Evolutionary conservation across 2,797 vertebrate genomes (phyloP).

Genomic region (Tapirus indicus): DNA sequence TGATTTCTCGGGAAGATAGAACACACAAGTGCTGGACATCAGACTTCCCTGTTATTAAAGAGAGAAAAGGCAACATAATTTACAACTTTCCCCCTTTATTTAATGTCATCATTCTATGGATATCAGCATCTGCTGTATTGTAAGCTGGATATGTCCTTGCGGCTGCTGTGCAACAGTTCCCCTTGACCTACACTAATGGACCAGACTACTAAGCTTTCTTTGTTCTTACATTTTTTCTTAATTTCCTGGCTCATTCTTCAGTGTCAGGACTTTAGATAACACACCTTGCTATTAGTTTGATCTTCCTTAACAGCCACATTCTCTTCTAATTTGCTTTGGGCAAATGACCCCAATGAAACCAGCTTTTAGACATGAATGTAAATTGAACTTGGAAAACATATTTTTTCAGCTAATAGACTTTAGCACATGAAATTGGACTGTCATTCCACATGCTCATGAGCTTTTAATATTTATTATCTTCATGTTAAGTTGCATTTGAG

Average conservation of each 20-base stretch:
- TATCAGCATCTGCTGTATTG: not conserved
- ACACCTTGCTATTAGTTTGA: constrained; percentile 37
- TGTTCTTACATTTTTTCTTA: constrained; percentile 64
- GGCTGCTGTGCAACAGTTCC: not conserved
- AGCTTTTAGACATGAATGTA: constrained; percentile 30
- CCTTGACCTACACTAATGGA: not conserved
- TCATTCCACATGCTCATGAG: not conserved
- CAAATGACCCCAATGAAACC: constrained; percentile 38
- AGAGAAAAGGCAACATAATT: constrained; percentile 5
- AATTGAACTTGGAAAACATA: constrained; percentile 1
- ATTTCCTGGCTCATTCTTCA: constrained; percentile 73
- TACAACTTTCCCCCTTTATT: not conserved
- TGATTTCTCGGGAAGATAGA: not conserved
- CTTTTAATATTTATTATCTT: not conserved
- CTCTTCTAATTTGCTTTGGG: constrained; percentile 58
- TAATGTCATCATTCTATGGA: not conserved
- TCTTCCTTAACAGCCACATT: not conserved
- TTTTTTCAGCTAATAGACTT: constrained; percentile 27
- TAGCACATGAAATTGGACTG: not conserved
- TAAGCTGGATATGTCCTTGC: not conserved
- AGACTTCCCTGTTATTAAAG: not conserved
- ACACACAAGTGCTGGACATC: too few species aligned
- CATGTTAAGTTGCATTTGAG: not conserved
- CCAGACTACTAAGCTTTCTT: not conserved
- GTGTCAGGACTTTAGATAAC: constrained; percentile 71